Evolutionary conservation across 1,140 invertebrate species (phyloP).

Genomic region (Heliothis subflexa): DNA sequence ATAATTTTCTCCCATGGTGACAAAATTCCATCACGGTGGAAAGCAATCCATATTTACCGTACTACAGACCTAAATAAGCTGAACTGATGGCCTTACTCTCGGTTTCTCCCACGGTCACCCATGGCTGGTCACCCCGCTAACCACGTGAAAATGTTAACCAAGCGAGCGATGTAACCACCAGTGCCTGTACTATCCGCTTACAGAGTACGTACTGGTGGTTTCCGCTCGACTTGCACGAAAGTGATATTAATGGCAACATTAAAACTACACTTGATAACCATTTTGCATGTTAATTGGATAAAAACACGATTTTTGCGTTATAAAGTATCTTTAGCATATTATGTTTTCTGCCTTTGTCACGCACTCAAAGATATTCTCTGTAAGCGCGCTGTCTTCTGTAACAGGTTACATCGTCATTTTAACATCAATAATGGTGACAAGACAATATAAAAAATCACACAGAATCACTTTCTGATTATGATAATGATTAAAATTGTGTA

Average conservation of each 20-base stretch:
- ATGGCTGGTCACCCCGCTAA: constrained; percentile 67
- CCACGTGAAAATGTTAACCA: constrained; percentile 38
- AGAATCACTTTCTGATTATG: background rate
- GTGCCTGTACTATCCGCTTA: constrained; percentile 61
- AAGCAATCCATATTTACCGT: constrained; percentile 25
- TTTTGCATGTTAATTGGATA: background rate
- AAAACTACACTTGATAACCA: background rate
- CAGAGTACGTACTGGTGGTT: constrained; percentile 45
- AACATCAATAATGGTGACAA: too few species aligned
- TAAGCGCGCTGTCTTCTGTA: too few species aligned
- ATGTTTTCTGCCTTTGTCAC: background rate
- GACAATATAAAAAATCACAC: too few species aligned
- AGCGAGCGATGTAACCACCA: constrained; percentile 1
- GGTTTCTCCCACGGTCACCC: constrained; percentile 64
- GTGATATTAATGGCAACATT: constrained; percentile 48
- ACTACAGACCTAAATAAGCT: constrained; percentile 35
- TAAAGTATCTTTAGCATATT: background rate
- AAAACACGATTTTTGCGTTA: background rate
- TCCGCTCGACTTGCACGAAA: constrained; percentile 64
- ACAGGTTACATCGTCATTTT: too few species aligned
- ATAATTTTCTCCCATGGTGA: background rate
- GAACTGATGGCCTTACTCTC: constrained; percentile 40
- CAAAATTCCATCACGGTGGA: background rate
- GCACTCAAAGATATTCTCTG: too few species aligned
- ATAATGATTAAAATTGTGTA: background rate